Evolutionary conservation across 1,140 invertebrate genomes (phyloP), one percentile per base, ranked within the genome.

Genomic region (Ladona fulva): DNA sequence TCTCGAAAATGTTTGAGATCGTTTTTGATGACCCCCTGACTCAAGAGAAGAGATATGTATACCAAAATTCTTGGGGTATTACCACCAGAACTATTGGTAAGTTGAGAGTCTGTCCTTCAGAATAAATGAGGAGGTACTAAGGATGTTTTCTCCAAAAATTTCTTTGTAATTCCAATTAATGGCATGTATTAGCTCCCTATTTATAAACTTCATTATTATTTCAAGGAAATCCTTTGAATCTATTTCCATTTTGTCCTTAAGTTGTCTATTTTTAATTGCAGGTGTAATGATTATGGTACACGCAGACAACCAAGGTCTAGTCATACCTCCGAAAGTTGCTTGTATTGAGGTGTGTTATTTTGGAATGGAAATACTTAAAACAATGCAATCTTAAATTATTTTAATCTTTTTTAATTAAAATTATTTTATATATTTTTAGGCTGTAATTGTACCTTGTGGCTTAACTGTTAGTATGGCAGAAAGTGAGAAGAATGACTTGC

Each of bases 1-100:
- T 99, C 84, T 97, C 97, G 0, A 98, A 97, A 86, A 99, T 99
- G 97, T 99, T 99, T 87, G 96, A 99, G 80, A 97, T 99, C 79
- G 89, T 93, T 8, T 96, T 92, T 83, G 97, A 99, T 85, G 93
- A 98, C 85, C 95, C 94, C 3, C 92, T 94, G 79, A 97, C 95
- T 10, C 89, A 94, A 78, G 93, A 97, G 82, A 96, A 97, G 83
- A 90, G 91, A 81, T 97, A 89, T 85, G 95, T 96, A 6, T 99
- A 92, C 85, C 98, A 99, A 86, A 99, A 99, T 85, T 99, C 97
- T 0, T 99, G 98, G 98, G 98, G 97, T 42, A 82, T 99, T 16
- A 99, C 97, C 0, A 99, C 98, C 0, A 89, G 98, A 80, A 97
- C 97, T 0, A 97, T 97, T 81, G 93, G 93, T 89, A 84, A 86